A percentile compares a stretch with the other conserved stretches of the same genome.
phyloP scores from a whole-genome alignment of 2,888 invertebrate genomes.

The Dynastes grantii region DNA sequence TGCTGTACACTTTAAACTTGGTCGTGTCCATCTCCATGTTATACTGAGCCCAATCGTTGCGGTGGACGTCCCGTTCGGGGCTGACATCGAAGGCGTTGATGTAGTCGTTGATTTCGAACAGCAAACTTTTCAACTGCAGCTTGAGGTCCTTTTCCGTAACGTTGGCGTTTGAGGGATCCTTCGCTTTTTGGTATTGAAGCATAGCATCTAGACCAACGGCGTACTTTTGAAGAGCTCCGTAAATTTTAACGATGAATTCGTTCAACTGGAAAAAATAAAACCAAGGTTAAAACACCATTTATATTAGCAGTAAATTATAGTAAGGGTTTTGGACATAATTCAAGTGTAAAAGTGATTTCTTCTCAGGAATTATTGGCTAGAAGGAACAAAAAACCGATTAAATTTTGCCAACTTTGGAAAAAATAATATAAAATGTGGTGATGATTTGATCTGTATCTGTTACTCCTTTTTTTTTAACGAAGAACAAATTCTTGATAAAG shows the following conservation, averaged over 20 bases:
- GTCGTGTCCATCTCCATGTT: neutral
- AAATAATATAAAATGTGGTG: no score
- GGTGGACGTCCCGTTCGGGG: conserved; percentile 70
- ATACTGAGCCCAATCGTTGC: conserved; percentile 68
- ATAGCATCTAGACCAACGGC: conserved; percentile 82
- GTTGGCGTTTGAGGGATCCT: conserved; percentile 66
- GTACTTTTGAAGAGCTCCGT: conserved; percentile 80
- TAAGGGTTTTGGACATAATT: no score
- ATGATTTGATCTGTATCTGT: no score
- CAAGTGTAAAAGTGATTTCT: no score
- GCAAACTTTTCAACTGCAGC: conserved; percentile 75
- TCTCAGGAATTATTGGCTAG: no score
- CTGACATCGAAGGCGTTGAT: conserved; percentile 72
- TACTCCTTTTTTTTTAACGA: no score
- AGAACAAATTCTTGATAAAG: no score
- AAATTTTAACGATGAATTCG: conserved; percentile 73
- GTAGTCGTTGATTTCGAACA: conserved; percentile 80
- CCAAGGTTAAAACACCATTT: neutral
- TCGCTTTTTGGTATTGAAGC: conserved; percentile 58
- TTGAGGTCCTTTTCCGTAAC: conserved; percentile 74
- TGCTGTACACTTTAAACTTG: conserved; percentile 12
- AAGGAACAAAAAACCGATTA: no score
- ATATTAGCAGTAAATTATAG: no score
- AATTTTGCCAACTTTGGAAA: no score
- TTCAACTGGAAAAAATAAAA: conserved; percentile 70